A percentile compares a stretch with the other conserved stretches of the same genome.
Conservation (phyloP, 1,140 invertebrate genomes). For the Eriocheir sinensis region DNA sequence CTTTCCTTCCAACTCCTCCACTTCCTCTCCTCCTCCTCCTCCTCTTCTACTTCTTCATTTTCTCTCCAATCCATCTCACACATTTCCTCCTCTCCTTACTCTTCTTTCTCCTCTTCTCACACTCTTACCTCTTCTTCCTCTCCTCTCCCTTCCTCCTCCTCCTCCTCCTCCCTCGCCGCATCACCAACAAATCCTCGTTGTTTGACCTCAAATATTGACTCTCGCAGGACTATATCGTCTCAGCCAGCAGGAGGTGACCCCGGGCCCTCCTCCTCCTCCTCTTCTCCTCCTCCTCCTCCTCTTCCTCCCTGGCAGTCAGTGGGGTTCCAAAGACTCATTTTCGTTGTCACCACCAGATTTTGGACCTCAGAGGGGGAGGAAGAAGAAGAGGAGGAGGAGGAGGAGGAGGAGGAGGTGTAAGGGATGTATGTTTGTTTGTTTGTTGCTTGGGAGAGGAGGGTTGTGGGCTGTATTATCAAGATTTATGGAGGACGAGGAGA, state of each 20-base stretch:
- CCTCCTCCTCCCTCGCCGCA: neutral
- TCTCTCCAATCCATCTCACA: no score
- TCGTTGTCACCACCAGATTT: neutral
- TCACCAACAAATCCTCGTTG: neutral
- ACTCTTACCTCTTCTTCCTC: no score
- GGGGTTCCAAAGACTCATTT: neutral
- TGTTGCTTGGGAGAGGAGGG: no score
- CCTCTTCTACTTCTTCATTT: no score
- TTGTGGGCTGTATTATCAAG: no score
- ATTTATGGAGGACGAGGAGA: neutral
- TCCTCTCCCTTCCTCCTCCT: no score
- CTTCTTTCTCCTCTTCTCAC: neutral
- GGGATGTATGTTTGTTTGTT: no score
- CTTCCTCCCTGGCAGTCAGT: neutral
- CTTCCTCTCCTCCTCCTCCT: neutral
- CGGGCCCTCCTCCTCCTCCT: neutral
- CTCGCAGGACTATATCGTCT: neutral
- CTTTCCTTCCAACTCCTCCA: neutral
- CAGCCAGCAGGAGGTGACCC: neutral
- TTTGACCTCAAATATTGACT: conserved; percentile 17
- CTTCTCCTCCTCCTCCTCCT: neutral
- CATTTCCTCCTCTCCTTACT: neutral
- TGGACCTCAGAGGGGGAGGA: neutral
- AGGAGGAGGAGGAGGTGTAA: neutral
- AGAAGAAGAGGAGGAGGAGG: neutral